Percentiles rank a stretch among this genome's conserved stretches.
phyloP scores from a whole-genome alignment of 2,113 vertebrate genomes.

The Tenebrosternarchus preto region DNA sequence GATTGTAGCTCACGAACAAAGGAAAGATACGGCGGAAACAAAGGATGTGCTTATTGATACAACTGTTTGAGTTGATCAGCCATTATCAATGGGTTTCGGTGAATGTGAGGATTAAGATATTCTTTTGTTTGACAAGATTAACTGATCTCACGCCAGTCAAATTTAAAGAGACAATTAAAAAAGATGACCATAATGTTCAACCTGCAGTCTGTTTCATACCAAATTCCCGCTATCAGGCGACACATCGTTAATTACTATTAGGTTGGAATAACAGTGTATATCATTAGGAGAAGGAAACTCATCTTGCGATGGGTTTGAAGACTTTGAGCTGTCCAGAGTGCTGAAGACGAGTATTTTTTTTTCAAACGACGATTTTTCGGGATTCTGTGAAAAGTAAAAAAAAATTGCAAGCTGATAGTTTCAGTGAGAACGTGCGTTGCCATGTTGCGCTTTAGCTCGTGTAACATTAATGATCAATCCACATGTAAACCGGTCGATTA shows the following conservation, averaged over 20 bases:
- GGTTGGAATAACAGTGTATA: background rate
- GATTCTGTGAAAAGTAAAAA: too few relatives aligned
- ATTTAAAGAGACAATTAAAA: too few relatives aligned
- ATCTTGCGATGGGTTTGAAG: background rate
- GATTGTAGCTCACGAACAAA: constrained; percentile 5
- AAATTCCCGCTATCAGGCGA: too few relatives aligned
- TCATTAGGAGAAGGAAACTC: background rate
- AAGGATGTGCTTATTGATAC: constrained; percentile 40
- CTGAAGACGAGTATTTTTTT: constrained; percentile 49
- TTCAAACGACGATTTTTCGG: background rate
- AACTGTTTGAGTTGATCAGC: constrained; percentile 43
- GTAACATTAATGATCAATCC: background rate
- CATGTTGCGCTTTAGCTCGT: background rate
- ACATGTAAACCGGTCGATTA: background rate
- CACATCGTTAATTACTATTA: too few relatives aligned
- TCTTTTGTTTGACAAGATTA: constrained; percentile 25
- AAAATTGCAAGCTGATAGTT: background rate
- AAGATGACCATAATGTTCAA: too few relatives aligned
- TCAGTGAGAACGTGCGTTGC: too few relatives aligned
- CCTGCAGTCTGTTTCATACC: too few relatives aligned
- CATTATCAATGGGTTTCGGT: constrained; percentile 54
- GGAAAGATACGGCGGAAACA: constrained; percentile 9
- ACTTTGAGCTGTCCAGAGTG: constrained; percentile 63
- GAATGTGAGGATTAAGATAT: constrained; percentile 16
- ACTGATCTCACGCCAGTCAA: background rate